Evolutionary conservation across 2,888 invertebrate species (phyloP).

Genomic region (Mongoloraphidia duomilia): DNA sequence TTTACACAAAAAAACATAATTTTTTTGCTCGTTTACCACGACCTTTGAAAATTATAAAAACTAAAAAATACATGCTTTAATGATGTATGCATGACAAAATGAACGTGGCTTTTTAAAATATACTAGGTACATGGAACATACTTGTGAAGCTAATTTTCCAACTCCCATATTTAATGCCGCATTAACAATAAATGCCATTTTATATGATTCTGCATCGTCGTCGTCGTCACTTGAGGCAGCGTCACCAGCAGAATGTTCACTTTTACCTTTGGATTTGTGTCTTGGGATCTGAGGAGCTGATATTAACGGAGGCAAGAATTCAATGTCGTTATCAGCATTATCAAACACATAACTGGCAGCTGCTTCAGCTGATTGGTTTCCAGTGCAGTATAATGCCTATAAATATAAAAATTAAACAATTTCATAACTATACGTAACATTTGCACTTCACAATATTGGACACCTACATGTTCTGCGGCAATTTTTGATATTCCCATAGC

Average conservation of each 20-base stretch:
- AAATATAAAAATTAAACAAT: background rate
- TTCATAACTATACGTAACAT: background rate
- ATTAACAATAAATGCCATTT: constrained; percentile 52
- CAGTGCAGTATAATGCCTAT: constrained; percentile 38
- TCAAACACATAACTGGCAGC: constrained; percentile 39
- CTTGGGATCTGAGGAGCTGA: constrained; percentile 8
- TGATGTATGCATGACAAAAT: too few species aligned
- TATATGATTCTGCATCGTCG: constrained; percentile 29
- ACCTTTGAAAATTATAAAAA: too few species aligned
- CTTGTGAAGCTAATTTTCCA: constrained; percentile 45
- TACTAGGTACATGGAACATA: constrained; percentile 22
- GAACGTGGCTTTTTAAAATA: background rate
- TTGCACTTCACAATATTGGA: background rate
- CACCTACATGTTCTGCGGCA: constrained; percentile 28
- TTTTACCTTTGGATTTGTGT: constrained; percentile 13
- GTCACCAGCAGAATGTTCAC: constrained; percentile 19
- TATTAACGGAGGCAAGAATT: constrained; percentile 13
- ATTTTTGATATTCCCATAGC: constrained; percentile 32
- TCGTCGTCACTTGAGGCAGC: constrained; percentile 17
- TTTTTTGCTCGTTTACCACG: too few species aligned
- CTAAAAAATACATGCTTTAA: too few species aligned
- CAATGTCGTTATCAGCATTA: constrained; percentile 24
- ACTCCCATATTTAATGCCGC: constrained; percentile 42
- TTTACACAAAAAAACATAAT: too few species aligned
- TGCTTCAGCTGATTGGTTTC: constrained; percentile 36